Base-by-base conservation (phyloP, 53 echinoderm and acorn worm species). In the Apostichopus leukothele region DNA sequence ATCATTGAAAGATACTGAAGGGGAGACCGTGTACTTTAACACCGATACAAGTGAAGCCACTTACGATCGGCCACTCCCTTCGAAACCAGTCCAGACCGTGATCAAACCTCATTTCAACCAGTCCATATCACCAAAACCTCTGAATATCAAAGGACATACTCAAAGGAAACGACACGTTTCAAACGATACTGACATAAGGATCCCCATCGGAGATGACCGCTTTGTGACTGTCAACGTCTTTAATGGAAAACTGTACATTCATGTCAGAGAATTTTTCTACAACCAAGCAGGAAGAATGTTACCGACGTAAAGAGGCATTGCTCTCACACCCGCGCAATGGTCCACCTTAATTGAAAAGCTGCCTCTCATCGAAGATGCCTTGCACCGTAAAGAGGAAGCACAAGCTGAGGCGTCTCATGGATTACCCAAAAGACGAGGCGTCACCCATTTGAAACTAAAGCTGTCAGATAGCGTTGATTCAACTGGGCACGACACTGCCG, bases 281-380 rank as follows among this genome's bases (percentile, higher is more conserved):
- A 75, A 75, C 75, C 75, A 75, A 75, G 75, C 12, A n/a, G 75
- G 75, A n/a, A 75, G 75, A 75, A 75, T 75, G 75, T n/a, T 75
- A 75, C 75, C 75, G 75, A 75, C 75, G 12, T 75, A 1, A 75
- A 75, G 19, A n/a, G 75, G 75, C 75, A n/a, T 75, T 75, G 75
- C 75, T 75, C 75, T 75, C 7, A 75, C 75, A 75, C 75, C 13
- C 19, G 0, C 1, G 75, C 75, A 75, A n/a, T 75, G 75, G 75
- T 75, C 75, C 1, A 75, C 12, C 75, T 75, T 11, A 75, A 75
- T n/a, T 11, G 75, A 27, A 75, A 75, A 75, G 19, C 75, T 75
- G 13, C 75, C 75, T 75, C 75, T 75, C 75, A 75, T 75, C 75
- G 75, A 75, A 75, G 75, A 75, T 19, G 75, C 21, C 75, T 75